A percentile compares a stretch with the other conserved stretches of the same genome.
These are phyloP conservation scores for Pyrgus malvae DNA, from an alignment of 2,888 invertebrate genomes.

Conservation along the genomic window DNA sequence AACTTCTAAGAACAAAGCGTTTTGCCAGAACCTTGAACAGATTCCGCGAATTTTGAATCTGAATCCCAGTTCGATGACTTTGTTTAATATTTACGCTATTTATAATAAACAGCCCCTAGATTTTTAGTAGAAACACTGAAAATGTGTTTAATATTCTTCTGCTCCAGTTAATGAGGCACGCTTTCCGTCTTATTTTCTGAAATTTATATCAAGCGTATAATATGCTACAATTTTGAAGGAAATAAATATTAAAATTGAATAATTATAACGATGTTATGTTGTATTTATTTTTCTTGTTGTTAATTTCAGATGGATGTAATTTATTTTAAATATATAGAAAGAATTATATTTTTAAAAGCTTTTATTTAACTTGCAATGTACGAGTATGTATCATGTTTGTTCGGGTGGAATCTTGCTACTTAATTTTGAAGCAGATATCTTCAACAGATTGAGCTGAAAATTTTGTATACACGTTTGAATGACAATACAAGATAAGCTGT, in stretches of 20 bases:
- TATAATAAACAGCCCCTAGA: conserved; percentile 1
- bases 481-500: too few species aligned
- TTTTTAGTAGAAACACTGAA: not conserved
- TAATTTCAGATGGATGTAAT: not conserved
- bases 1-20: conserved; percentile 30
- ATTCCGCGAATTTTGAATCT: conserved; percentile 33
- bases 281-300: not conserved
- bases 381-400: too few species aligned
- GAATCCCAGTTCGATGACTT: conserved; percentile 29
- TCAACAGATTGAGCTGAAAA: too few species aligned
- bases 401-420: too few species aligned
- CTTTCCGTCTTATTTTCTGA: conserved; percentile 1
- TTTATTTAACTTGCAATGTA: too few species aligned
- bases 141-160: not conserved
- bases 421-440: too few species aligned
- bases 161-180: not conserved
- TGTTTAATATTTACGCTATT: not conserved
- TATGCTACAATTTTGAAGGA: not conserved
- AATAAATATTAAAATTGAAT: not conserved
- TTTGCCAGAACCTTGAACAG: conserved; percentile 27
- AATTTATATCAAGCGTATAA: not conserved
- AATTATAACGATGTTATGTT: not conserved
- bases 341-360: too few species aligned
- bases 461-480: too few species aligned
- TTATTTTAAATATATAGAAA: too few species aligned